A percentile compares a stretch with the other conserved stretches of the same genome.
Evolutionary conservation across 2,888 invertebrate species (phyloP).

Genomic region (Microctonus hyperodae): DNA sequence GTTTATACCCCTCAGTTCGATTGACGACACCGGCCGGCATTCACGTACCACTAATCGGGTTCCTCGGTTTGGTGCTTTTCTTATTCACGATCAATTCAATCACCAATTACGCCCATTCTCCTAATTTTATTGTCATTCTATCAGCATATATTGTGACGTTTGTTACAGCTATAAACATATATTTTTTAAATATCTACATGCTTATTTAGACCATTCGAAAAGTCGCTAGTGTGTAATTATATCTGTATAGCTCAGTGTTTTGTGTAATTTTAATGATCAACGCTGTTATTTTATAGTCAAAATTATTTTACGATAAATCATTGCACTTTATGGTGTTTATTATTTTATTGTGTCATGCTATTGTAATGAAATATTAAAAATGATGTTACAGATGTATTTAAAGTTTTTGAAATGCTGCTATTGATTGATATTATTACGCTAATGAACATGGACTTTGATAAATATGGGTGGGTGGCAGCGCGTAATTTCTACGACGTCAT

Average conservation of each 20-base stretch:
- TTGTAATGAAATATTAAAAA: no score
- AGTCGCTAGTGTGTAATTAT: background rate
- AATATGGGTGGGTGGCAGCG: background rate
- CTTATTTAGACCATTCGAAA: background rate
- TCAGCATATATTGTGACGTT: background rate
- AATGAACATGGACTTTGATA: background rate
- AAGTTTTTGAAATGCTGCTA: background rate
- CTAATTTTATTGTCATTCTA: background rate
- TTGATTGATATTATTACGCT: background rate
- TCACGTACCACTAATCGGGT: constrained; percentile 44
- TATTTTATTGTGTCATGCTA: background rate
- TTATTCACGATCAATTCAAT: background rate
- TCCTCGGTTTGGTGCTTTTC: background rate
- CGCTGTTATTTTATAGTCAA: background rate
- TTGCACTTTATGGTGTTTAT: background rate
- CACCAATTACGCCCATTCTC: background rate
- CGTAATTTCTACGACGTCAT: background rate
- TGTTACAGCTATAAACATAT: background rate
- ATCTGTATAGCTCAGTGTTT: background rate
- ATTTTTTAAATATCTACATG: background rate
- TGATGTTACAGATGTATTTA: background rate
- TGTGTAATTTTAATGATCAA: background rate
- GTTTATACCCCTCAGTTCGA: constrained; percentile 60
- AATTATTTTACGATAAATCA: no score
- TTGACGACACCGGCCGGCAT: constrained; percentile 62